Conservation (phyloP, 2,888 invertebrate genomes). For the Macrosiphum euphorbiae region DNA sequence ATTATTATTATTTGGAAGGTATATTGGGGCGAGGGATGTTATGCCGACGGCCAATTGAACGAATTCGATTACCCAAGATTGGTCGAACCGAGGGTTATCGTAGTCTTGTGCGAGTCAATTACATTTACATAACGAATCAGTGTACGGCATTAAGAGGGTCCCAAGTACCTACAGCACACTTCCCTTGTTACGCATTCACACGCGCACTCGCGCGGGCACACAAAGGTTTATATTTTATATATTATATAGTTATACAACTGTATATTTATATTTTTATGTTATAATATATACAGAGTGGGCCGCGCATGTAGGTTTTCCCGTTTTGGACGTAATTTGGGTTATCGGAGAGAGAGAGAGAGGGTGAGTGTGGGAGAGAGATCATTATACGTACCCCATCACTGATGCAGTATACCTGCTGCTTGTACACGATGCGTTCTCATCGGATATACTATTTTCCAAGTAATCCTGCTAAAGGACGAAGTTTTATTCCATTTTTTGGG, state of each 20-base stretch:
- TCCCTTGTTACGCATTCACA: slow-evolving; percentile 4
- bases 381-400: not conserved
- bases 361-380: not conserved
- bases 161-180: not conserved
- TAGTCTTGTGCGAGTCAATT: slow-evolving; percentile 51
- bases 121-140: slow-evolving; percentile 60
- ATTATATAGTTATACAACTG: not conserved
- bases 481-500: not conserved
- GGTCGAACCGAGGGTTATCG: slow-evolving; percentile 16
- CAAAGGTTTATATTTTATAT: not conserved
- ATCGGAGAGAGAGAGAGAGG: not conserved
- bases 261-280: not conserved
- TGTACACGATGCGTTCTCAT: not conserved
- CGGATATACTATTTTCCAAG: not conserved
- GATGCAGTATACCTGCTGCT: not conserved
- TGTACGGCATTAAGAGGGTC: slow-evolving; percentile 15
- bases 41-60: slow-evolving; percentile 51
- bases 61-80: slow-evolving; percentile 49
- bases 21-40: not conserved
- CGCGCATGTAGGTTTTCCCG: not conserved
- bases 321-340: not conserved
- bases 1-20: not conserved
- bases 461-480: not conserved
- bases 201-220: not conserved
- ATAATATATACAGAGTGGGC: not conserved